A percentile compares a stretch with the other conserved stretches of the same genome.
Evolutionary conservation across 2,797 vertebrate genomes (phyloP).

Genomic region (Lepilemur ruficaudatus): DNA sequence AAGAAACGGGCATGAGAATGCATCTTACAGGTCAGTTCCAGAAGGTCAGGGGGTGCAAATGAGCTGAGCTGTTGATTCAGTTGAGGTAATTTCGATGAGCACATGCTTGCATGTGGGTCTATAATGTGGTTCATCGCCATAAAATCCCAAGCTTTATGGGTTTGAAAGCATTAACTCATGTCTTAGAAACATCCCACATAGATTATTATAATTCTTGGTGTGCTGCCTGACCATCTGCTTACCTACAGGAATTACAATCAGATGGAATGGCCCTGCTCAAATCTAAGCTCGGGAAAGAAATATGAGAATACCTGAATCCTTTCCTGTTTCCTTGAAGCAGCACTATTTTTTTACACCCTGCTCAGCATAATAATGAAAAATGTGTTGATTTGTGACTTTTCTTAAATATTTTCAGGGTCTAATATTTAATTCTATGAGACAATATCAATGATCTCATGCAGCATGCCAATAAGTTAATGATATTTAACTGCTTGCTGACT

Average conservation of each 20-base stretch:
- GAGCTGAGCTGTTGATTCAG: constrained; percentile 48
- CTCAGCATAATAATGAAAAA: not conserved
- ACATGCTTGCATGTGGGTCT: constrained; percentile 10
- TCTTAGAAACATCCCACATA: constrained; percentile 59
- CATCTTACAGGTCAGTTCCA: constrained; percentile 31
- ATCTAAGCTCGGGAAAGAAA: constrained; percentile 52
- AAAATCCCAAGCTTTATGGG: constrained; percentile 72
- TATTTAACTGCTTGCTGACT: not conserved
- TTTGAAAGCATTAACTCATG: constrained; percentile 75
- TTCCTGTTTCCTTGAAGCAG: constrained; percentile 60
- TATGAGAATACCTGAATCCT: constrained; percentile 45
- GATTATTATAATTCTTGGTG: constrained; percentile 78
- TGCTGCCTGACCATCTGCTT: constrained; percentile 79
- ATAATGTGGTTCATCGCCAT: constrained; percentile 70
- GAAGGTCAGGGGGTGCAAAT: constrained; percentile 50
- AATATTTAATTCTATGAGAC: not conserved
- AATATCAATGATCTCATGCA: not conserved
- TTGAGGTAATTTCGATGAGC: constrained; percentile 70
- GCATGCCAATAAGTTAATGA: not conserved
- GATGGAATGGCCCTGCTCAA: constrained; percentile 24
- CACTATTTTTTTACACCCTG: constrained; percentile 26
- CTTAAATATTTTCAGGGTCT: not conserved
- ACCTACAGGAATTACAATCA: constrained; percentile 69
- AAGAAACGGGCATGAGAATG: constrained; percentile 8
- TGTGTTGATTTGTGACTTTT: constrained; percentile 4